A percentile compares a stretch with the other conserved stretches of the same genome.
phyloP scores from a whole-genome alignment of 2,113 vertebrate genomes.

The Odocoileus hemionus region DNA sequence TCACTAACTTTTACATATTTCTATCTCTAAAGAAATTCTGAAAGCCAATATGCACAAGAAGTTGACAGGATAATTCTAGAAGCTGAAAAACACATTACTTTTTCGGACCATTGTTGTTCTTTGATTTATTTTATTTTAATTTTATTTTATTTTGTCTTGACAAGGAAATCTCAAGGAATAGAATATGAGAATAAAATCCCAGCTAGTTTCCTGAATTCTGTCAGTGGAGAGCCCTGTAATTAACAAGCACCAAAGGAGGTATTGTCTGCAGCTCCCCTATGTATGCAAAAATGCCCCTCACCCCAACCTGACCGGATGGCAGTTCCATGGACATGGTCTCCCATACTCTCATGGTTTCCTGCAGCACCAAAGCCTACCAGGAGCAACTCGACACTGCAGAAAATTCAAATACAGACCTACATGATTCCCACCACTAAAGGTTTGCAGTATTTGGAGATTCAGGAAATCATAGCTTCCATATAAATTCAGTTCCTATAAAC shows the following conservation, averaged over 20 bases:
- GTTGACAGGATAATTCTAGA: neutral
- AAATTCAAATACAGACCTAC: neutral
- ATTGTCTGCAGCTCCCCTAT: neutral
- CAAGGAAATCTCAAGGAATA: neutral
- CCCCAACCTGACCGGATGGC: neutral
- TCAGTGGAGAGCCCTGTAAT: neutral
- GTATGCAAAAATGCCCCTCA: neutral
- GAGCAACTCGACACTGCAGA: neutral
- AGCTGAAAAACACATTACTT: neutral
- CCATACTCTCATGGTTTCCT: neutral
- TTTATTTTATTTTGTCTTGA: neutral
- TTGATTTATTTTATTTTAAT: neutral
- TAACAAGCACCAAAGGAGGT: neutral
- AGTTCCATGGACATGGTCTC: neutral
- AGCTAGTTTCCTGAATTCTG: neutral
- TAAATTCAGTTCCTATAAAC: neutral
- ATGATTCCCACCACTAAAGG: neutral
- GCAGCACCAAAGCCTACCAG: neutral
- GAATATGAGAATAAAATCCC: neutral
- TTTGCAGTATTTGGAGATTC: neutral
- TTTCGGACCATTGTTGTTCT: neutral
- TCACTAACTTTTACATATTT: neutral
- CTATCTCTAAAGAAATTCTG: neutral
- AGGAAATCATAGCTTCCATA: neutral
- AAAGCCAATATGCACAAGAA: neutral